These are phyloP conservation scores for Drosophila infuscata DNA, from an alignment of 2,888 invertebrate species.

Conservation along the genomic window DNA sequence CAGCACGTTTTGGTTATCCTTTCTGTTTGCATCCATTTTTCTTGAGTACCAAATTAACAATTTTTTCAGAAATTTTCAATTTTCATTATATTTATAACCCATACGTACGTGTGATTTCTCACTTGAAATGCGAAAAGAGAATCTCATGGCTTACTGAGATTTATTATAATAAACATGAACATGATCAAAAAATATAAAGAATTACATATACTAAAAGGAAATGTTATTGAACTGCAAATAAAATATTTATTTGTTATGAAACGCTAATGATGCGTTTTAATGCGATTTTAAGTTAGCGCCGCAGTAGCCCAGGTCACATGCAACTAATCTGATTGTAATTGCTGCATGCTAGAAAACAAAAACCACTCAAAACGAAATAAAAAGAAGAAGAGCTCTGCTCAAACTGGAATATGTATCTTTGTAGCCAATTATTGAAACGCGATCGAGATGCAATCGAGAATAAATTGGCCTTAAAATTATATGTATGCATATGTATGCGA, in stretches of 20 bases:
- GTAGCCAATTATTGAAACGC: slow-evolving; percentile 70
- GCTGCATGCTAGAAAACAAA: slow-evolving; percentile 60
- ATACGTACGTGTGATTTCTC: background rate
- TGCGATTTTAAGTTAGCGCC: slow-evolving; percentile 18
- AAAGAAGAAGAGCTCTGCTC: slow-evolving; percentile 17
- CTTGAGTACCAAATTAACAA: background rate
- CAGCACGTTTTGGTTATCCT: background rate
- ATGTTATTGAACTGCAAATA: background rate
- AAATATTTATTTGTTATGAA: background rate
- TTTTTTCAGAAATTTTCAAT: too few species aligned
- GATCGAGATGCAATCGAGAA: slow-evolving; percentile 59
- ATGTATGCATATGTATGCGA: background rate
- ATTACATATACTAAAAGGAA: background rate
- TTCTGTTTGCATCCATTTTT: background rate
- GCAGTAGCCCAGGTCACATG: slow-evolving; percentile 38
- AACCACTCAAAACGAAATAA: slow-evolving; percentile 51
- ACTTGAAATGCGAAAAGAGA: background rate
- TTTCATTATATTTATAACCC: too few species aligned
- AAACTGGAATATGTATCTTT: slow-evolving; percentile 42
- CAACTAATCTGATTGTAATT: slow-evolving; percentile 76
- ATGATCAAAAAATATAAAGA: background rate
- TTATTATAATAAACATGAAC: background rate
- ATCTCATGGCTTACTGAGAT: background rate
- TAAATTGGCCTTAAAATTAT: slow-evolving; percentile 51
- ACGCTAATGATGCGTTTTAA: background rate